Evolutionary conservation across 2,113 vertebrate genomes (phyloP).

Genomic region (Phainopepla nitens): DNA sequence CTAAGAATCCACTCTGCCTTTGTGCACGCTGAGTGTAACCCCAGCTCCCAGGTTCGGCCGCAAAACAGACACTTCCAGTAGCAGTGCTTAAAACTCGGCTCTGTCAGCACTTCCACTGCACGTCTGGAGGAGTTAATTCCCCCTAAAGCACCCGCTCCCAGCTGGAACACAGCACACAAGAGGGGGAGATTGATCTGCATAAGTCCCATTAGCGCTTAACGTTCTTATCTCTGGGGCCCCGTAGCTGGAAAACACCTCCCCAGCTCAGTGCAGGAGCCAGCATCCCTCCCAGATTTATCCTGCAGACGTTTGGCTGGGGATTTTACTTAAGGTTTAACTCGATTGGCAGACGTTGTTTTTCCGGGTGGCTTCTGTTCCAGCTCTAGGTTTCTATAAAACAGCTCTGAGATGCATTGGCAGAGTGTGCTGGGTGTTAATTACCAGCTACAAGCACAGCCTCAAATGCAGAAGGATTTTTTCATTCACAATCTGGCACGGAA

Average conservation of each 20-base stretch:
- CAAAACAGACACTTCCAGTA: not conserved
- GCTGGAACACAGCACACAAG: not conserved
- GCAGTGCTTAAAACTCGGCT: not conserved
- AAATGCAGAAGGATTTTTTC: not conserved
- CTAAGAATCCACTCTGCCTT: not conserved
- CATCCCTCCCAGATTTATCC: not conserved
- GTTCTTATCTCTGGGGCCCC: not conserved
- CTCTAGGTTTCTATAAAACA: constrained; percentile 24
- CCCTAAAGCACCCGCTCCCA: constrained; percentile 1
- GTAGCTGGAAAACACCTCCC: not conserved
- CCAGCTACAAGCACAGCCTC: constrained; percentile 23
- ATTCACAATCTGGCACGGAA: constrained; percentile 18
- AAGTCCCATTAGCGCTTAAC: not conserved
- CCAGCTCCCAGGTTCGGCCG: not conserved
- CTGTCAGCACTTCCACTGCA: constrained; percentile 1
- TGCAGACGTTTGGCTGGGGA: constrained; percentile 39
- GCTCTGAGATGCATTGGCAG: constrained; percentile 29
- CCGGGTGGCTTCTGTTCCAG: constrained; percentile 25
- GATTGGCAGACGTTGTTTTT: constrained; percentile 21
- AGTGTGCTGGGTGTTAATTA: constrained; percentile 21
- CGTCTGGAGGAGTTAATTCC: not conserved
- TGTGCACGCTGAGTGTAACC: not conserved
- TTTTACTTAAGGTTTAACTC: constrained; percentile 36
- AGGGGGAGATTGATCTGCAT: not conserved
- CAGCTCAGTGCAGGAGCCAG: not conserved